Conservation (phyloP, 2,113 vertebrate species). For the Danionella cerebrum region DNA sequence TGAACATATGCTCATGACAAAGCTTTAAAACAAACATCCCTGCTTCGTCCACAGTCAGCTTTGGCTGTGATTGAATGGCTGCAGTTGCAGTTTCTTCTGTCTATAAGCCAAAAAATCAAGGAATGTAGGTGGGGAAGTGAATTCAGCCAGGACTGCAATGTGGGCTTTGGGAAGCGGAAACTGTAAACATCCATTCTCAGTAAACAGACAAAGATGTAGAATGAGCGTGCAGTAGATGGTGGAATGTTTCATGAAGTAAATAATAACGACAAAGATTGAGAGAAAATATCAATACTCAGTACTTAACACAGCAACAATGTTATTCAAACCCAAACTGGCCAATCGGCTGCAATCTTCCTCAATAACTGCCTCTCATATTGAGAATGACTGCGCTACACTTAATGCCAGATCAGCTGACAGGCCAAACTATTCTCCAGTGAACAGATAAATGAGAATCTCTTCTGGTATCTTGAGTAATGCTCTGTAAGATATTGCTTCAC, state of each 20-base stretch:
- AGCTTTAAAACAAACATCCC: background rate
- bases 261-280: too few species aligned
- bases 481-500: background rate
- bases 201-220: background rate
- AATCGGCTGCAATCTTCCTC: too few species aligned
- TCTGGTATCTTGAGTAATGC: background rate
- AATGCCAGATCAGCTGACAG: background rate
- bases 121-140: constrained; percentile 23
- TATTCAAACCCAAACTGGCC: background rate
- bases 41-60: background rate
- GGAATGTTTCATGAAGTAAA: too few species aligned
- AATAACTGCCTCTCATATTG: constrained; percentile 2
- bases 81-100: background rate
- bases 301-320: background rate
- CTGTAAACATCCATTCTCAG: background rate
- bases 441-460: constrained; percentile 7
- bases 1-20: background rate
- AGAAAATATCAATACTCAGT: too few species aligned
- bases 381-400: background rate
- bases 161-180: constrained; percentile 1
- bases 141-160: constrained; percentile 11
- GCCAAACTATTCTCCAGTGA: background rate
- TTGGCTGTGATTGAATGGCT: background rate
- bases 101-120: constrained; percentile 9
- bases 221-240: too few species aligned